These are phyloP conservation scores for Drosophila asahinai DNA, from an alignment of 1,140 invertebrate species.

Conservation along the genomic window DNA sequence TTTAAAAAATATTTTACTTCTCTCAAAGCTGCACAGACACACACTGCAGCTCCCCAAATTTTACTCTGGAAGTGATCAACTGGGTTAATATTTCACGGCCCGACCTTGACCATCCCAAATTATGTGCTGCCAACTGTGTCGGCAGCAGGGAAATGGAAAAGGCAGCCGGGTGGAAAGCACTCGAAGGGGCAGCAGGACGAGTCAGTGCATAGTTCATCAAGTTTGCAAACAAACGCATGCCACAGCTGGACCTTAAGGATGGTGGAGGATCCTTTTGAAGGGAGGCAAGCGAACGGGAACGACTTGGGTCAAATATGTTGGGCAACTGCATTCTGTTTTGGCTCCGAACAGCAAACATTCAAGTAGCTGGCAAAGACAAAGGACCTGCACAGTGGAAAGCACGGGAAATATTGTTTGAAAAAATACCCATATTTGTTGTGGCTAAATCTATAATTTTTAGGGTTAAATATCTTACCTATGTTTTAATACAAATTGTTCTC, in stretches of 20 bases:
- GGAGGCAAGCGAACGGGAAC: not conserved
- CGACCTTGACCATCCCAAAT: conserved; percentile 27
- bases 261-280: not conserved
- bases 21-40: not conserved
- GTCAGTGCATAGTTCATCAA: conserved; percentile 71
- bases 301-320: conserved; percentile 51
- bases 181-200: not conserved
- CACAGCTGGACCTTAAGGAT: conserved; percentile 36
- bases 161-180: not conserved
- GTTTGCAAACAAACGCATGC: conserved; percentile 74
- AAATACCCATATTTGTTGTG: too few species aligned
- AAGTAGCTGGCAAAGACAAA: conserved; percentile 24
- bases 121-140: conserved; percentile 13
- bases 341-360: conserved; percentile 34
- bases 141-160: not conserved
- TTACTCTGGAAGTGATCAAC: conserved; percentile 15
- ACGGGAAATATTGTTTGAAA: too few species aligned
- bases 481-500: too few species aligned
- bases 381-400: conserved; percentile 11
- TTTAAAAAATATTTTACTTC: not conserved
- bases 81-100: conserved; percentile 33
- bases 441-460: too few species aligned
- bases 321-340: conserved; percentile 43
- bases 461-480: too few species aligned
- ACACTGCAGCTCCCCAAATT: not conserved